Evolutionary conservation across 2,113 vertebrate genomes (phyloP), one percentile per base, ranked within the genome.

Genomic region (Glaucomys volans): DNA sequence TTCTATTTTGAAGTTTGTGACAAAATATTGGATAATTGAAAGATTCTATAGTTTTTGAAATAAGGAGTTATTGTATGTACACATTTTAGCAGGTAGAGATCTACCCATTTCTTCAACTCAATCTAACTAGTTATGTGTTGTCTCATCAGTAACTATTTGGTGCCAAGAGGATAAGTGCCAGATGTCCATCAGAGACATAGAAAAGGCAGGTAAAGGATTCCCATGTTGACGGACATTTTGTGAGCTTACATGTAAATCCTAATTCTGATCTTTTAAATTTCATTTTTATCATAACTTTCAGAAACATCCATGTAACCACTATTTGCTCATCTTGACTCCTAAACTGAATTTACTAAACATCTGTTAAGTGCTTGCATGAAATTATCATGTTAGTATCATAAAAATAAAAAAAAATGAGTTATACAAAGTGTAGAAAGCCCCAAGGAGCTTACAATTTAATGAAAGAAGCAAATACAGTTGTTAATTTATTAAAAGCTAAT

Each of bases 241-340:
- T 67, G 37, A 81, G 5, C 16, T 32, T 77, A 28, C 20, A 22
- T 40, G 32, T 52, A 22, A 71, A 76, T 85, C 10, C 20, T 77
- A 79, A 24, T 96, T 87, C 18, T 74, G 37, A 67, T 67, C 3
- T 47, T 95, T 83, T 84, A 90, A 54, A 76, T 69, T 69, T 87
- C 12, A 84, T 2, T 72, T 0, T 11, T 42, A 28, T 64, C 4
- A 76, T 32, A 84, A 35, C 5, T 64, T 80, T 79, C 20, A 84
- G 64, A 87, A 86, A 66, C 82, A 42, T 7, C 8, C 66, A 28
- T 12, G 28, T 18, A 4, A 50, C 2, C 42, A n/a, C 22, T 4
- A 4, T 77, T 85, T 80, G 2, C 1, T 62, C 10, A 91, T 67
- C 57, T 95, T 84, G 24, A 2, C 16, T 52, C 26, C 14, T 66